Evolutionary conservation across 2,888 invertebrate species (phyloP), one percentile per base, ranked within the genome.

Genomic region (Drosophila vallismaia): DNA sequence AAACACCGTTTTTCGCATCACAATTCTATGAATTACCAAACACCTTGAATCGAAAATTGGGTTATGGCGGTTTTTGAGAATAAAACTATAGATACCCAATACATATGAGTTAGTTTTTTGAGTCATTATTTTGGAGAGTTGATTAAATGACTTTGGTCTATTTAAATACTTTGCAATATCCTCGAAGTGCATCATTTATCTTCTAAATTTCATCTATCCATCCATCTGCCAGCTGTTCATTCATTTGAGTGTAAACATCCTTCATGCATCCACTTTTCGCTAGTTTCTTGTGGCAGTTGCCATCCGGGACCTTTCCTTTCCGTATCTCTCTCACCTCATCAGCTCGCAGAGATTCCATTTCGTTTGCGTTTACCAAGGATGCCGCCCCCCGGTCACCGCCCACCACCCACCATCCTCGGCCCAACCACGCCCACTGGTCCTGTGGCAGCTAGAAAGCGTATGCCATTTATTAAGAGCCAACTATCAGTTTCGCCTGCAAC

Each of bases 391-490:
- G 28, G 14, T 14, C 6, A 2, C 28, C 50, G 0, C 14, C 5
- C n/a, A 6, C 19, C n/a, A n/a, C n/a, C n/a, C n/a, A n/a, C n/a
- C n/a, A n/a, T n/a, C n/a, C n/a, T n/a, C n/a, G n/a, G 0, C 14
- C 5, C n/a, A 4, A 3, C 31, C 38, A 26, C 26, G 29, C 52
- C 40, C 29, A 24, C 28, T 14, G 6, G 38, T 48, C 46, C 48
- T 36, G 9, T 45, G 71, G 31, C 49, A 45, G 38, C 54, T 46
- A 66, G 67, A 54, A 67, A 71, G 45, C 74, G 44, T 45, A 48
- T 66, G 68, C 83, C 86, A 82, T 82, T 82, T 82, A 82, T 82
- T 82, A 82, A 88, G 71, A 76, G 58, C 52, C 67, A 79, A 79
- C 82, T 88, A 88, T 83, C 88, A 86, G 86, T 75, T 60, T 76